phyloP scores from a whole-genome alignment of 37 sponge, comb jelly and placozoan genomes.

The Geodia barretti region DNA sequence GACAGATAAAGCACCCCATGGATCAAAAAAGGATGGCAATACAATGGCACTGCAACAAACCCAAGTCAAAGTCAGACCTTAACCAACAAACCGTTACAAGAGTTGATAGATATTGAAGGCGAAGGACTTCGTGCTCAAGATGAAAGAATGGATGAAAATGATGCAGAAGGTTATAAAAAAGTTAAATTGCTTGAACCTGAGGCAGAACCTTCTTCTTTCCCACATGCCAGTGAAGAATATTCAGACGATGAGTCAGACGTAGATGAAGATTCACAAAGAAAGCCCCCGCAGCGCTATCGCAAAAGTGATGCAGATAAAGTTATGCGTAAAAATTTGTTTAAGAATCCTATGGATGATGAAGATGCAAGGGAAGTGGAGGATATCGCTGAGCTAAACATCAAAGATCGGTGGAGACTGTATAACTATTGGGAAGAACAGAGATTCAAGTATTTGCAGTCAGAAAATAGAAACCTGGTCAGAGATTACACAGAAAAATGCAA shows the following conservation, averaged over 20 bases:
- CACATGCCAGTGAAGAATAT: not conserved
- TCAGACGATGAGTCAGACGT: not conserved
- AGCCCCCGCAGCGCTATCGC: no score
- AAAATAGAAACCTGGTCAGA: not conserved
- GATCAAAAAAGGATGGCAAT: no score
- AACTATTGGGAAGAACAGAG: conserved; percentile 58
- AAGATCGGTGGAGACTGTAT: conserved; percentile 65
- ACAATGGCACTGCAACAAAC: not conserved
- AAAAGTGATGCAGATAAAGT: not conserved
- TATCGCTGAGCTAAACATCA: conserved; percentile 14
- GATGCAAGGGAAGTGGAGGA: conserved; percentile 39
- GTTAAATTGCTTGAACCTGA: not conserved
- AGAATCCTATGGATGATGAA: conserved; percentile 51
- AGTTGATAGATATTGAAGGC: conserved; percentile 49
- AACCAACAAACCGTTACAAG: no score
- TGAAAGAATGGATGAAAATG: conserved; percentile 16
- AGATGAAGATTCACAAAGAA: not conserved
- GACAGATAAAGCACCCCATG: no score
- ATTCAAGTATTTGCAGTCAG: not conserved
- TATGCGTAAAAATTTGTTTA: not conserved
- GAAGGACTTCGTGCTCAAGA: conserved; percentile 63
- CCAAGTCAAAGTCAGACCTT: no score
- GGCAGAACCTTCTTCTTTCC: not conserved
- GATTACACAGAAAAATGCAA: conserved; percentile 20
- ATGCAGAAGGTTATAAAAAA: conserved; percentile 4